Evolutionary conservation across 2,888 invertebrate species (phyloP).

Genomic region (Rhopalosiphum nymphaeae): DNA sequence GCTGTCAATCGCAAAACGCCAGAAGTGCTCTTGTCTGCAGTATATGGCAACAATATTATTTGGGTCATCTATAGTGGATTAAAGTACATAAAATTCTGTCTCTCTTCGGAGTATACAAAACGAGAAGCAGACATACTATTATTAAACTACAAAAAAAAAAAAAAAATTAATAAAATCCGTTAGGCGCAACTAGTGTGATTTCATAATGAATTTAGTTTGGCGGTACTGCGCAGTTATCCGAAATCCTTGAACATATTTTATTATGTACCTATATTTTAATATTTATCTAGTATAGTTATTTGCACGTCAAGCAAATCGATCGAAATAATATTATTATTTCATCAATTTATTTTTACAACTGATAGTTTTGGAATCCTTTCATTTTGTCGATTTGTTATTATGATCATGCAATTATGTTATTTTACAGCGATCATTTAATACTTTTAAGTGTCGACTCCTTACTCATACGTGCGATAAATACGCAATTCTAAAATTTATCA

Average conservation of each 20-base stretch:
- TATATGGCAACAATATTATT: constrained; percentile 31
- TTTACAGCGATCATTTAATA: neutral
- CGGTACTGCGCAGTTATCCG: constrained; percentile 32
- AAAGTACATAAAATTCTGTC: constrained; percentile 40
- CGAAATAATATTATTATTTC: neutral
- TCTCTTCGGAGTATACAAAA: constrained; percentile 17
- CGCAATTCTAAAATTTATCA: neutral
- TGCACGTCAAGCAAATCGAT: neutral
- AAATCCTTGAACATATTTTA: constrained; percentile 42
- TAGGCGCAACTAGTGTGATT: neutral
- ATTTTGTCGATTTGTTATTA: neutral
- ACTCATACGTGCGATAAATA: too few species aligned
- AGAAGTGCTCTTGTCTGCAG: constrained; percentile 50
- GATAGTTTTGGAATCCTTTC: neutral
- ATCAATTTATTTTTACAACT: neutral
- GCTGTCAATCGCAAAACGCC: constrained; percentile 53
- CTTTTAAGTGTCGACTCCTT: neutral
- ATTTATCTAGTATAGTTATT: neutral
- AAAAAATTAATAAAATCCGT: neutral
- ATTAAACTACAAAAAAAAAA: neutral
- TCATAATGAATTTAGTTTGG: constrained; percentile 29
- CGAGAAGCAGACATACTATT: neutral
- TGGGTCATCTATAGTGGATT: constrained; percentile 55
- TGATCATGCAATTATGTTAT: neutral
- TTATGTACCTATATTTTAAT: neutral